Conservation (phyloP, 1,140 invertebrate species). For the Uloborus diversus region DNA sequence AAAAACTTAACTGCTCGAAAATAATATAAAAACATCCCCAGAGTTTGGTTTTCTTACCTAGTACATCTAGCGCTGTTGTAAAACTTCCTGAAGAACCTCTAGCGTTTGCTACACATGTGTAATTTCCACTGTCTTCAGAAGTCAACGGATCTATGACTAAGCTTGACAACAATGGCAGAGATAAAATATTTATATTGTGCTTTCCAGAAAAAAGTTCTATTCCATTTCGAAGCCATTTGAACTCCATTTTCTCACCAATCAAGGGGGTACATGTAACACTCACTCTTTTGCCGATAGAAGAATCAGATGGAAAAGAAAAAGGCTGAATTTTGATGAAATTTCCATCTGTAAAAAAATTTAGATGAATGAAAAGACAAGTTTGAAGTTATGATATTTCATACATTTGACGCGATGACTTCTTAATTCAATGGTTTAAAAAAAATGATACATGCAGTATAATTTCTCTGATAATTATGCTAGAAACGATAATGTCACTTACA, state of each 20-base stretch:
- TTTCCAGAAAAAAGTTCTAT: background rate
- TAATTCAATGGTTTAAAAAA: too few species aligned
- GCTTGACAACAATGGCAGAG: background rate
- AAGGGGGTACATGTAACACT: constrained; percentile 47
- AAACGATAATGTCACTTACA: too few species aligned
- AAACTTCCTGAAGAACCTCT: constrained; percentile 22
- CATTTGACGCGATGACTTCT: too few species aligned
- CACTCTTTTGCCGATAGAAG: constrained; percentile 11
- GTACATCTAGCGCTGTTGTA: constrained; percentile 22
- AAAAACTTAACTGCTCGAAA: too few species aligned
- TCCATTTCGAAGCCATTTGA: constrained; percentile 55
- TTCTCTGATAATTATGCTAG: too few species aligned
- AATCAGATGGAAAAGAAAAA: constrained; percentile 27
- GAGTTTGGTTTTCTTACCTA: constrained; percentile 9
- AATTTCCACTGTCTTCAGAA: constrained; percentile 44
- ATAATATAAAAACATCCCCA: too few species aligned
- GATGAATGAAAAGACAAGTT: too few species aligned
- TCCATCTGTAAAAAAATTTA: background rate
- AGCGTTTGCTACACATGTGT: constrained; percentile 22
- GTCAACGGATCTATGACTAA: constrained; percentile 34
- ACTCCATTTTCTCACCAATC: constrained; percentile 39
- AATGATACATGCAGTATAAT: too few species aligned
- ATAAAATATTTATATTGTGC: constrained; percentile 27
- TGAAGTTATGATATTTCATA: too few species aligned
- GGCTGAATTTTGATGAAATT: constrained; percentile 40